phyloP scores from a whole-genome alignment of 2,797 vertebrate genomes.

The Pipistrellus nathusii region DNA sequence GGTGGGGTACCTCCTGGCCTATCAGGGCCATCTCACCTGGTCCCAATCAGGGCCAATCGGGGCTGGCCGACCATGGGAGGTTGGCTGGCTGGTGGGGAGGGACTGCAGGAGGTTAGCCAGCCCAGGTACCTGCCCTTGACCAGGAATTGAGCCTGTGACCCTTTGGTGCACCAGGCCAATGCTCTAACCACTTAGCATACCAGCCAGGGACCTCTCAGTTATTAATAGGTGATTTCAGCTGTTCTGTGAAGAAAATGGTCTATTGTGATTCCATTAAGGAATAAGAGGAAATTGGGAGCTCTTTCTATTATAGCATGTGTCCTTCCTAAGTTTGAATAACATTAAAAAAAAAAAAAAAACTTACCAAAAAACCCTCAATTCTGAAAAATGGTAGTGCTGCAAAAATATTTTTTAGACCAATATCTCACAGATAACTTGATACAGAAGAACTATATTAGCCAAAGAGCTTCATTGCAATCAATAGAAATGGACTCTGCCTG shows the following conservation, averaged over 20 bases:
- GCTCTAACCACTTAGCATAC: too few relatives aligned
- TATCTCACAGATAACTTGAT: not conserved
- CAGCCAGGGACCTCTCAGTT: not conserved
- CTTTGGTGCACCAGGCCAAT: too few relatives aligned
- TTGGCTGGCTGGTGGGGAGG: too few relatives aligned
- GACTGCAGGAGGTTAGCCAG: too few relatives aligned
- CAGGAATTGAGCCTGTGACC: too few relatives aligned
- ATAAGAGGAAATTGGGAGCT: not conserved
- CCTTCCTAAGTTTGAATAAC: slow-evolving; percentile 12
- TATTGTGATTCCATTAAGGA: not conserved
- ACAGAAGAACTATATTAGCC: not conserved
- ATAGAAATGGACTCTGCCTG: not conserved
- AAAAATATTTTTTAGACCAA: not conserved
- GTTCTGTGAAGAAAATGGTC: not conserved
- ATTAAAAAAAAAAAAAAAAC: slow-evolving; percentile 9
- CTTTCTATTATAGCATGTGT: not conserved
- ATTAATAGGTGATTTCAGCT: not conserved
- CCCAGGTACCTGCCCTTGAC: too few relatives aligned
- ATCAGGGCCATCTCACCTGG: too few relatives aligned
- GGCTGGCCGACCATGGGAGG: too few relatives aligned
- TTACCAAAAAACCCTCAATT: not conserved
- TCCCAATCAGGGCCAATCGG: too few relatives aligned
- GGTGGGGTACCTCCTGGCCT: too few relatives aligned
- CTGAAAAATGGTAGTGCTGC: not conserved
- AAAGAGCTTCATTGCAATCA: not conserved